Percentiles rank a stretch among this genome's conserved stretches.
Conservation (phyloP, 1,140 invertebrate genomes). For the Drosophila watanabei region DNA sequence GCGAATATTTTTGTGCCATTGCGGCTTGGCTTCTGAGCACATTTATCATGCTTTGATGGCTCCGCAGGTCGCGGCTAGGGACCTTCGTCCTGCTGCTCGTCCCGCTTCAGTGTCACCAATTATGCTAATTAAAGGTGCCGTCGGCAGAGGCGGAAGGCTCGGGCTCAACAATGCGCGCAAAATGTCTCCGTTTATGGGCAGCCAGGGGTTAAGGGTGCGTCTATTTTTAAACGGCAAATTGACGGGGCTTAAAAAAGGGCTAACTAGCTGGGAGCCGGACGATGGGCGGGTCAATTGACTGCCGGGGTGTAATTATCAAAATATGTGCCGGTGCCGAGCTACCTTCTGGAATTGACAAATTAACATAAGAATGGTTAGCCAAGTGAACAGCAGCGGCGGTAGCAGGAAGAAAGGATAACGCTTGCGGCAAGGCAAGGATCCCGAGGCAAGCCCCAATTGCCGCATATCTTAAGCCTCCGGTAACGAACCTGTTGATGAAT, state of each 20-base stretch:
- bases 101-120: slow-evolving; percentile 66
- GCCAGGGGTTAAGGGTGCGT: slow-evolving; percentile 14
- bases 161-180: slow-evolving; percentile 71
- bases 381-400: slow-evolving; percentile 24
- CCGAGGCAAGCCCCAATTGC: slow-evolving; percentile 11
- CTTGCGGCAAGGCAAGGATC: not conserved
- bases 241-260: slow-evolving; percentile 52
- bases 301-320: slow-evolving; percentile 68
- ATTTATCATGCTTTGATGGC: slow-evolving; percentile 63
- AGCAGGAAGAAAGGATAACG: slow-evolving; percentile 20
- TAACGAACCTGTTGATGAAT: slow-evolving; percentile 83
- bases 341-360: slow-evolving; percentile 74
- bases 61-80: slow-evolving; percentile 1
- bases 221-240: slow-evolving; percentile 73
- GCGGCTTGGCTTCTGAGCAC: slow-evolving; percentile 48
- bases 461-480: slow-evolving; percentile 45
- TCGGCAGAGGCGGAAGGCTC: slow-evolving; percentile 37
- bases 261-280: slow-evolving; percentile 16
- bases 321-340: slow-evolving; percentile 41
- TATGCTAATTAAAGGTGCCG: slow-evolving; percentile 76
- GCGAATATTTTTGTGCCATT: slow-evolving; percentile 44
- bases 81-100: not conserved
- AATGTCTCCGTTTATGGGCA: slow-evolving; percentile 51
- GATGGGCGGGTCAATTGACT: slow-evolving; percentile 54
- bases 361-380: slow-evolving; percentile 70